Percentiles rank a stretch among this genome's conserved stretches.
These are phyloP conservation scores for Exocentrus adspersus DNA, from an alignment of 2,888 invertebrate species.

Conservation along the genomic window DNA sequence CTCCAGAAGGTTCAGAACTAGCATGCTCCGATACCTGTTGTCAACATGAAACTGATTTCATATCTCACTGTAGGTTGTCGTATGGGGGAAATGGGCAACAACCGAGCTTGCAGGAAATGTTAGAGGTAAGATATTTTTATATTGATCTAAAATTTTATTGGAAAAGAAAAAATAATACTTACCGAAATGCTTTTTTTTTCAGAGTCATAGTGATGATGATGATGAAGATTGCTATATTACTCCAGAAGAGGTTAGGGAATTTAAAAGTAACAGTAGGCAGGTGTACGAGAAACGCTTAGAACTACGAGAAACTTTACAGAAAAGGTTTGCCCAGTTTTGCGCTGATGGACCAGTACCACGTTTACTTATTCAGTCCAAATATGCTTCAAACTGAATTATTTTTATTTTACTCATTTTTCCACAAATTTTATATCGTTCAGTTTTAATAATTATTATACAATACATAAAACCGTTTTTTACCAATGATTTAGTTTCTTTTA, in stretches of 20 bases:
- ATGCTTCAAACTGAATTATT: conserved; percentile 58
- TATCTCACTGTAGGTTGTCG: conserved; percentile 53
- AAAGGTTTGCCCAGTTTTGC: conserved; percentile 85
- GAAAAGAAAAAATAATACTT: not conserved
- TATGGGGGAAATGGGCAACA: conserved; percentile 68
- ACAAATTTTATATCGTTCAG: conserved; percentile 43
- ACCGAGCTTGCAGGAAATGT: conserved; percentile 79
- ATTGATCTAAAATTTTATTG: not conserved
- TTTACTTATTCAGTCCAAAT: conserved; percentile 60
- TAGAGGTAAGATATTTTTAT: conserved; percentile 80
- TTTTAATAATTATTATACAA: no score
- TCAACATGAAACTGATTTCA: conserved; percentile 71
- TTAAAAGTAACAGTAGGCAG: conserved; percentile 81
- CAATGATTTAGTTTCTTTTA: conserved; percentile 33
- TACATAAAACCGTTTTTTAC: conserved; percentile 39
- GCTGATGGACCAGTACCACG: conserved; percentile 66
- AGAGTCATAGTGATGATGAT: conserved; percentile 84
- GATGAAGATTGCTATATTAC: conserved; percentile 79
- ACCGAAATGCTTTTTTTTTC: conserved; percentile 51
- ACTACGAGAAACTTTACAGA: conserved; percentile 81
- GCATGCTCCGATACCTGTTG: conserved; percentile 91
- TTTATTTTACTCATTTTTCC: conserved; percentile 39
- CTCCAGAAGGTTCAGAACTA: conserved; percentile 90
- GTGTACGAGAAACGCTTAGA: conserved; percentile 84
- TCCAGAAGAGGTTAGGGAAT: conserved; percentile 87